Conservation (phyloP, 2,113 vertebrate species). For the Cyphomyrus discorhynchus region DNA sequence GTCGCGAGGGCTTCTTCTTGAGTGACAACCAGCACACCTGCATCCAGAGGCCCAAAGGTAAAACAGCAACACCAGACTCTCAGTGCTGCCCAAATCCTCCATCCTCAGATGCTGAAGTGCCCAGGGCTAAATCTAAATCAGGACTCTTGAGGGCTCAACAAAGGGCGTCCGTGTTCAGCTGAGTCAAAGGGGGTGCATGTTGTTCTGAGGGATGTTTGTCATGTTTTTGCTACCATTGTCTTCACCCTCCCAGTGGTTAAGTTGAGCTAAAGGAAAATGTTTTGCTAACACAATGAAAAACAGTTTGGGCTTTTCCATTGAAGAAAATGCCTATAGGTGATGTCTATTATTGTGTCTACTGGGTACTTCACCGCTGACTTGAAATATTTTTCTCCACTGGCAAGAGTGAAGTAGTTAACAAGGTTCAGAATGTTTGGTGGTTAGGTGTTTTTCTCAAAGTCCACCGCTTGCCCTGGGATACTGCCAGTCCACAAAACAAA, state of each 20-base stretch:
- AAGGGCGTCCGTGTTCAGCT: not conserved
- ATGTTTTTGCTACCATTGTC: not conserved
- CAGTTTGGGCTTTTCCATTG: not conserved
- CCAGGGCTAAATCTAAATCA: not conserved
- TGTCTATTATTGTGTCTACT: not conserved
- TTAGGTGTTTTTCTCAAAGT: not conserved
- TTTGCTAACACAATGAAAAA: not conserved
- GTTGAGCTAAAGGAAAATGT: not conserved
- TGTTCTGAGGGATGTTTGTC: not conserved
- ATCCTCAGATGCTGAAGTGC: not conserved
- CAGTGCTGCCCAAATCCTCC: not conserved
- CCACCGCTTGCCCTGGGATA: not conserved
- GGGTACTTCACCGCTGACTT: not conserved
- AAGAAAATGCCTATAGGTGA: not conserved
- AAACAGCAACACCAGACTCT: not conserved
- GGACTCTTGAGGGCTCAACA: not conserved
- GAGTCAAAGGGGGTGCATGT: not conserved
- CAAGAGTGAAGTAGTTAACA: not conserved
- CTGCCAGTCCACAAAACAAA: not conserved
- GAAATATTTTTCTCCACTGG: not conserved
- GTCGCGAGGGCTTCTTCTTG: constrained; percentile 13
- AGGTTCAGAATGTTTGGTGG: not conserved
- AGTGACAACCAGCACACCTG: constrained; percentile 19
- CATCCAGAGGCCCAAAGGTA: constrained; percentile 19
- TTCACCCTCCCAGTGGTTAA: not conserved